Evolutionary conservation across 2,888 invertebrate genomes (phyloP).

Genomic region (Poecilobothrus nobilitatus): DNA sequence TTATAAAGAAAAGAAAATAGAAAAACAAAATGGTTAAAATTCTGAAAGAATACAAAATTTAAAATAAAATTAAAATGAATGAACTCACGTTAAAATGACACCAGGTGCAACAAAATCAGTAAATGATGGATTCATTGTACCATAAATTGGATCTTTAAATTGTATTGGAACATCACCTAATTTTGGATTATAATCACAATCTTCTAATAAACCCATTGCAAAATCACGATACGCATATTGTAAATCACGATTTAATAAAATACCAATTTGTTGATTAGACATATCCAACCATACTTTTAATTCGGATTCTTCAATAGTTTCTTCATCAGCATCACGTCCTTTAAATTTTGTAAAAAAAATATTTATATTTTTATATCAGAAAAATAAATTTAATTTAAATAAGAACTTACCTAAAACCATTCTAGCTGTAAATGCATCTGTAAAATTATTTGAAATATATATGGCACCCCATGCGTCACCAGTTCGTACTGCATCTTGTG

Average conservation of each 20-base stretch:
- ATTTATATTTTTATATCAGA: not conserved
- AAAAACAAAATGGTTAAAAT: slow-evolving; percentile 14
- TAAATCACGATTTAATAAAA: slow-evolving; percentile 78
- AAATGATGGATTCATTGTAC: slow-evolving; percentile 80
- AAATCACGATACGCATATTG: slow-evolving; percentile 81
- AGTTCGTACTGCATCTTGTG: slow-evolving; percentile 60
- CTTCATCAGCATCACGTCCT: slow-evolving; percentile 73
- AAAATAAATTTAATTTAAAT: not conserved
- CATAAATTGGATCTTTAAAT: slow-evolving; percentile 82
- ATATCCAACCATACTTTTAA: slow-evolving; percentile 85
- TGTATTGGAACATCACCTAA: slow-evolving; percentile 83
- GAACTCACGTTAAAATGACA: slow-evolving; percentile 79
- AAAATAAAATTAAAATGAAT: slow-evolving; percentile 16
- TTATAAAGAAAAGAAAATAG: slow-evolving; percentile 17
- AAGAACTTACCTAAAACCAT: slow-evolving; percentile 56
- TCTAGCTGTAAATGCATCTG: slow-evolving; percentile 73
- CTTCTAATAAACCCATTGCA: slow-evolving; percentile 60
- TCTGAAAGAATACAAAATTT: not conserved
- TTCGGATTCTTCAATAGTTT: slow-evolving; percentile 78
- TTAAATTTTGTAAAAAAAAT: slow-evolving; percentile 17
- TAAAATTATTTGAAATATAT: slow-evolving; percentile 83
- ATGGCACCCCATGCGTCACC: slow-evolving; percentile 85
- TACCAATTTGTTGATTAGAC: slow-evolving; percentile 91
- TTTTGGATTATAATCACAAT: slow-evolving; percentile 73
- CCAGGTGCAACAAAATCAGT: slow-evolving; percentile 95